phyloP scores from a whole-genome alignment of 2,888 invertebrate genomes.

The Horisme vitalbata region DNA sequence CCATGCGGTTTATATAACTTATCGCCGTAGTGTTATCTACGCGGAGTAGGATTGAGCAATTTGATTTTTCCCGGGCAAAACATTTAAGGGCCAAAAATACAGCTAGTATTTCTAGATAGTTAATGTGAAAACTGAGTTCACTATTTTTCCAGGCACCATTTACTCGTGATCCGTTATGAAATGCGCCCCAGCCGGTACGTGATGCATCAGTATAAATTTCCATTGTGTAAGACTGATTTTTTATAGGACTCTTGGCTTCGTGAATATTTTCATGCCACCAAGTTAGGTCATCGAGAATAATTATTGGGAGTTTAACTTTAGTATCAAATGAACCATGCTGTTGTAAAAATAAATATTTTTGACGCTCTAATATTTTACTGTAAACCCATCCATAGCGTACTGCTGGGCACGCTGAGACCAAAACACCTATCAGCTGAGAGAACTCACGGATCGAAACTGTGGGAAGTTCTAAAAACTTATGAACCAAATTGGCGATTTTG shows the following conservation, averaged over 20 bases:
- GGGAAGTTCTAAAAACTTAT: conserved; percentile 9
- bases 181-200: conserved; percentile 1
- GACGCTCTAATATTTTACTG: neutral
- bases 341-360: neutral
- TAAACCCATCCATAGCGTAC: neutral
- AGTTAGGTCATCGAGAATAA: neutral
- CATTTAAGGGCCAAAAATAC: conserved; percentile 6
- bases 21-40: conserved; percentile 1
- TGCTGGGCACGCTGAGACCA: conserved; percentile 29
- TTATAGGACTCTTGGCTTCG: too few species aligned
- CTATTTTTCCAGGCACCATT: neutral
- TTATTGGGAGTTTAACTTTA: neutral
- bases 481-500: conserved; percentile 10
- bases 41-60: neutral
- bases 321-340: neutral
- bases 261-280: conserved; percentile 1
- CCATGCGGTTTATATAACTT: conserved; percentile 3
- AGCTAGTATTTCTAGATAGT: conserved; percentile 4
- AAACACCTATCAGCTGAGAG: conserved; percentile 22
- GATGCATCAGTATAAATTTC: conserved; percentile 8
- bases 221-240: neutral
- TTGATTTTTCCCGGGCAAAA: neutral
- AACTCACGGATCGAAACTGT: conserved; percentile 19
- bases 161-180: neutral
- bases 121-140: neutral